These are phyloP conservation scores for Toxotes jaculatrix DNA, from an alignment of 2,113 vertebrate species.

Conservation along the genomic window DNA sequence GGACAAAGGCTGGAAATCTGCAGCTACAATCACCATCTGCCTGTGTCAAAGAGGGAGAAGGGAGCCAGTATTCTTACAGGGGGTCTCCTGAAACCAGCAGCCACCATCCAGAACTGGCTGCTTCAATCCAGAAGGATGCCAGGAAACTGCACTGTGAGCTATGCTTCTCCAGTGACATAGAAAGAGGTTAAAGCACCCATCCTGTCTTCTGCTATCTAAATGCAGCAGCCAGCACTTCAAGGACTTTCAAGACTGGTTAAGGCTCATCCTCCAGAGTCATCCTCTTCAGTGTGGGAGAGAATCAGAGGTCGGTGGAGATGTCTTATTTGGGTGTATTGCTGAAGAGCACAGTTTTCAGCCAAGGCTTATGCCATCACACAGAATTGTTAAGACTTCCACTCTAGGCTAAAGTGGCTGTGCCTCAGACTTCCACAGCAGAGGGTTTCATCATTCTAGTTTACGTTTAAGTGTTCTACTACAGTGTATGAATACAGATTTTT, in stretches of 20 bases:
- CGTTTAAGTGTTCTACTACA: background rate
- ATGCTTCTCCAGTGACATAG: constrained; percentile 11
- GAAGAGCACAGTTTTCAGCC: background rate
- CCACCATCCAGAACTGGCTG: constrained; percentile 17
- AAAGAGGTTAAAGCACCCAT: constrained; percentile 24
- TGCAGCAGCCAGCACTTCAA: constrained; percentile 18
- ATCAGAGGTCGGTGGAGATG: background rate
- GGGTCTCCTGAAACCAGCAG: constrained; percentile 16
- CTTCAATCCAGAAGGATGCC: constrained; percentile 16
- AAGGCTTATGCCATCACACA: background rate
- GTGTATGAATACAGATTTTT: background rate
- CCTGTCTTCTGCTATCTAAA: constrained; percentile 1
- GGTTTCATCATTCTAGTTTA: background rate
- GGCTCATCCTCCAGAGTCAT: constrained; percentile 6
- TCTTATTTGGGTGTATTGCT: background rate
- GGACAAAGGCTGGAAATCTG: constrained; percentile 23
- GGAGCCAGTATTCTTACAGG: constrained; percentile 23
- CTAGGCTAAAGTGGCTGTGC: background rate
- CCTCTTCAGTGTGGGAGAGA: background rate
- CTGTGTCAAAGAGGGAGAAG: constrained; percentile 19
- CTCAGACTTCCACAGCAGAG: background rate
- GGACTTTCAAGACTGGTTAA: constrained; percentile 13
- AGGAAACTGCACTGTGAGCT: constrained; percentile 29
- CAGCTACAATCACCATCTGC: constrained; percentile 27
- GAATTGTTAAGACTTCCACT: background rate